Conservation (phyloP, 2,113 vertebrate species). For the Elachura formosa region DNA sequence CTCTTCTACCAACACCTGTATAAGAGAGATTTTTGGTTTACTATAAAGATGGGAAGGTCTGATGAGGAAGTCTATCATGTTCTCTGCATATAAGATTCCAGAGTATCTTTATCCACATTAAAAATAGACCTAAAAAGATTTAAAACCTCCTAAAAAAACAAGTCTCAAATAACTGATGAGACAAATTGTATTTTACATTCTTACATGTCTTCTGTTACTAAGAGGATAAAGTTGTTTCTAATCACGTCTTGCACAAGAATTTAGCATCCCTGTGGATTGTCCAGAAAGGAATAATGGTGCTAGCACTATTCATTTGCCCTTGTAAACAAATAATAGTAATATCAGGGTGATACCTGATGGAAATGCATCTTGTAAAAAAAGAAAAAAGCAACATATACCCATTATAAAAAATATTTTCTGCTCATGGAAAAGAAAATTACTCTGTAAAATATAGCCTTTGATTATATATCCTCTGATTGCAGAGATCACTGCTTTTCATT, state of each 20-base stretch:
- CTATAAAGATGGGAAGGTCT: neutral
- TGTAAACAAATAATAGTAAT: neutral
- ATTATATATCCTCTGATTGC: neutral
- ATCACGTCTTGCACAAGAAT: neutral
- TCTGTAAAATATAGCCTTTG: neutral
- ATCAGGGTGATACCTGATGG: neutral
- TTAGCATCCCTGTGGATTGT: neutral
- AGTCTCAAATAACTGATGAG: neutral
- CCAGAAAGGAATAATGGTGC: neutral
- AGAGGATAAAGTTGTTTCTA: neutral
- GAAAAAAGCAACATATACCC: neutral
- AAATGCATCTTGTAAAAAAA: neutral
- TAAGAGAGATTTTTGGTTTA: neutral
- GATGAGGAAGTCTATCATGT: neutral
- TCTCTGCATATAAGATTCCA: neutral
- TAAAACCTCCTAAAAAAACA: accelerated
- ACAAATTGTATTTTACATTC: neutral
- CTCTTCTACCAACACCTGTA: neutral
- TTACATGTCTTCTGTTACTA: neutral
- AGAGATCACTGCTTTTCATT: neutral
- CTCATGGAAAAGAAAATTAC: neutral
- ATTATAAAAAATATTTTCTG: neutral
- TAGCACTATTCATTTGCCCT: neutral
- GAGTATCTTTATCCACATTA: neutral
- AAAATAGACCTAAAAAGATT: neutral